Percentiles rank a stretch among this genome's conserved stretches.
Evolutionary conservation across 2,113 vertebrate species (phyloP).

Genomic region (Lathamus discolor): DNA sequence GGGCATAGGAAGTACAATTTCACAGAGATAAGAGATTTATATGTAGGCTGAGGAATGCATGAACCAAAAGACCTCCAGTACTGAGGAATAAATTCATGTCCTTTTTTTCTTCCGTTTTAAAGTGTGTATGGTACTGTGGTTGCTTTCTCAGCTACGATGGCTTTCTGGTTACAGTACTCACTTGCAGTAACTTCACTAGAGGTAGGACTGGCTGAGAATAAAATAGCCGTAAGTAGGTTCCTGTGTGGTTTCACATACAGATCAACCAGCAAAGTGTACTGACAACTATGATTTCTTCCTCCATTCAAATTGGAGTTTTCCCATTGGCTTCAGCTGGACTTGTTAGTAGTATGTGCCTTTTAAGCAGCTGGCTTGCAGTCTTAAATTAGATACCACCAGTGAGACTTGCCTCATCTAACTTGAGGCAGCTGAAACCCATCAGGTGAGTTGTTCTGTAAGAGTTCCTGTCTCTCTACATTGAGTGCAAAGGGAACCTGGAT

Average conservation of each 20-base stretch:
- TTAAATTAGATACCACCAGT: not conserved
- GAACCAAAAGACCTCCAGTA: not conserved
- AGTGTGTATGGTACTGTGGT: not conserved
- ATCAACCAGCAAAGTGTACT: not conserved
- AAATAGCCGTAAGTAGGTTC: not conserved
- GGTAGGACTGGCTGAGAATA: not conserved
- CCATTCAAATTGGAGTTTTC: not conserved
- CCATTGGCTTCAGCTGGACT: not conserved
- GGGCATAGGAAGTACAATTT: conserved; percentile 42
- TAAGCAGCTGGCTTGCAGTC: not conserved
- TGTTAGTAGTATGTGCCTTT: not conserved
- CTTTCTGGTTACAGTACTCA: not conserved
- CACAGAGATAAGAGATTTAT: conserved; percentile 29
- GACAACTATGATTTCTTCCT: not conserved
- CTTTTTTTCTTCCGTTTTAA: not conserved
- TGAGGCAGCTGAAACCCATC: not conserved
- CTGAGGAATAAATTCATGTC: not conserved
- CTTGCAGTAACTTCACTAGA: not conserved
- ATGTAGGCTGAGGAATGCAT: not conserved
- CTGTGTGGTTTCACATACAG: not conserved
- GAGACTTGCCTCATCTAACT: not conserved
- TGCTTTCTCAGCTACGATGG: not conserved
- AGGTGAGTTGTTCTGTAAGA: not conserved
- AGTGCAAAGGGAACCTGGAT: not conserved
- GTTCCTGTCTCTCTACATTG: not conserved